phyloP scores from a whole-genome alignment of 2,888 invertebrate species.

The Rhopalosiphum nymphaeae region DNA sequence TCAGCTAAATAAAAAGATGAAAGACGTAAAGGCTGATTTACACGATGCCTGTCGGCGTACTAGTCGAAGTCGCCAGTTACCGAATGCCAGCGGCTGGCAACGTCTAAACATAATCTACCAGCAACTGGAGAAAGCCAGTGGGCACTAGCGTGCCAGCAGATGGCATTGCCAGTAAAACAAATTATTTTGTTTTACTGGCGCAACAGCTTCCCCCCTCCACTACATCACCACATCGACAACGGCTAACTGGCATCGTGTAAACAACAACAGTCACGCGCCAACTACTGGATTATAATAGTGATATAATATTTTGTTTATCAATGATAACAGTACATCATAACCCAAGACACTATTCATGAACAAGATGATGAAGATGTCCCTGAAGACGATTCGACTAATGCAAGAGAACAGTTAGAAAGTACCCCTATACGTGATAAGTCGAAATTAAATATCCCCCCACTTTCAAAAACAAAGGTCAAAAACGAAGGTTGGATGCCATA shows the following conservation, averaged over 20 bases:
- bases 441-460: neutral
- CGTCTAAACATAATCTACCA: constrained; percentile 12
- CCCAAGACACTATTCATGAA: constrained; percentile 33
- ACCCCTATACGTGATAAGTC: neutral
- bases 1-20: neutral
- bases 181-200: constrained; percentile 30
- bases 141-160: constrained; percentile 33
- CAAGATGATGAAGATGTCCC: constrained; percentile 11
- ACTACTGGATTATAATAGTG: constrained; percentile 34
- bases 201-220: neutral
- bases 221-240: neutral
- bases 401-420: constrained; percentile 17
- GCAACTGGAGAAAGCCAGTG: constrained; percentile 33
- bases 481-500: neutral
- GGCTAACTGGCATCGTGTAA: constrained; percentile 10
- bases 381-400: constrained; percentile 6
- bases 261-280: constrained; percentile 10
- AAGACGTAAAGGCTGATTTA: constrained; percentile 18
- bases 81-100: constrained; percentile 20
- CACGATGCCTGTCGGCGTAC: constrained; percentile 16
- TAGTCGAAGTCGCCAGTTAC: constrained; percentile 29
- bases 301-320: constrained; percentile 40
- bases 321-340: neutral
- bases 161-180: constrained; percentile 35
- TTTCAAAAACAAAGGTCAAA: constrained; percentile 1